Percentiles rank a stretch among this genome's conserved stretches.
Conservation (phyloP, 2,113 vertebrate species). For the Neodontobutis hainanensis region DNA sequence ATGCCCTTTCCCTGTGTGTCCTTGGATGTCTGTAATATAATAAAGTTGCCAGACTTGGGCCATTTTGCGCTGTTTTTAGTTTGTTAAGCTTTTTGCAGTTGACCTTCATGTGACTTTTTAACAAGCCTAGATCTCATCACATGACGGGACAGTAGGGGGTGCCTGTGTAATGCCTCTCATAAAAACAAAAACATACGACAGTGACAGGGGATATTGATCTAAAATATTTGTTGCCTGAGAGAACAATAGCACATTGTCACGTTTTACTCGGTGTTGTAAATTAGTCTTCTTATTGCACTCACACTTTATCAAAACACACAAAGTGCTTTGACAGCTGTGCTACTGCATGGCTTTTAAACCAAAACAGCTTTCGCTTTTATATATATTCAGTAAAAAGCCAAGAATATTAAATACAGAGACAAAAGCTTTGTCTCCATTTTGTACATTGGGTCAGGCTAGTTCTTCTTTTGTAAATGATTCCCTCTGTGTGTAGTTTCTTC, state of each 20-base stretch:
- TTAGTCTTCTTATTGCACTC: not conserved
- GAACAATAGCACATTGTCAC: not conserved
- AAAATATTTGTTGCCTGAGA: not conserved
- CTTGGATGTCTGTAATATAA: conserved; percentile 15
- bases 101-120: conserved; percentile 51
- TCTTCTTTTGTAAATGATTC: not conserved
- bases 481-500: not conserved
- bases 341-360: not conserved
- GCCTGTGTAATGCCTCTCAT: conserved; percentile 33
- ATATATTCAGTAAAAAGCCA: conserved; percentile 10
- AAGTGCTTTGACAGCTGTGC: not conserved
- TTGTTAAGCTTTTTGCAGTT: conserved; percentile 14
- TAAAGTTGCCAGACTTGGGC: conserved; percentile 7
- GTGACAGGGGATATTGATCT: conserved; percentile 15
- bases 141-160: conserved; percentile 20
- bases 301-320: not conserved
- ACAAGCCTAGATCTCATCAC: conserved; percentile 46
- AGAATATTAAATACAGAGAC: conserved; percentile 15
- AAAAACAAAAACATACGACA: conserved; percentile 20
- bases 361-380: not conserved
- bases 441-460: not conserved
- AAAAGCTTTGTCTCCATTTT: conserved; percentile 7
- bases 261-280: conserved; percentile 4
- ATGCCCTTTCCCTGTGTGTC: too few relatives aligned
- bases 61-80: conserved; percentile 3